Percentiles rank a stretch among this genome's conserved stretches.
Evolutionary conservation across 2,113 vertebrate species (phyloP).

Genomic region (Psittacula cyanocephala): DNA sequence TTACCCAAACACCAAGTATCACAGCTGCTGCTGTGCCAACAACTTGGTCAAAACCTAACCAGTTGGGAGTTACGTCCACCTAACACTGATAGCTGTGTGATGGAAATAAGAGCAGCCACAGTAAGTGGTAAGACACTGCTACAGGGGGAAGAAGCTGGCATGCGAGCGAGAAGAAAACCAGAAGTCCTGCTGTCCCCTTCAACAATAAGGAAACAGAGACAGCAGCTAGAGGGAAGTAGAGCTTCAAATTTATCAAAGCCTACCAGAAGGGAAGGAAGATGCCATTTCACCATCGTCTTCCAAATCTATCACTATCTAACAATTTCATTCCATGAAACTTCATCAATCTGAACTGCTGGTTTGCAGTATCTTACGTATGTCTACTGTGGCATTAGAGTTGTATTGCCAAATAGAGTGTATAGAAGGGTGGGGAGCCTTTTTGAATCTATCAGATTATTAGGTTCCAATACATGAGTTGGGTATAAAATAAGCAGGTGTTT

Average conservation of each 20-base stretch:
- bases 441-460: background rate
- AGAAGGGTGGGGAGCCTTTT: background rate
- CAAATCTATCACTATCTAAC: background rate
- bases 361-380: background rate
- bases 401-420: background rate
- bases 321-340: background rate
- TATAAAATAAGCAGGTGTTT: background rate
- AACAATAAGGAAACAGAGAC: background rate
- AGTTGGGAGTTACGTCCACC: background rate
- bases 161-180: background rate
- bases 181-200: background rate
- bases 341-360: background rate
- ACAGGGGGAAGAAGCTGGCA: background rate
- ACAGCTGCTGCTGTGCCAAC: background rate
- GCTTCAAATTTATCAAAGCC: constrained; percentile 32
- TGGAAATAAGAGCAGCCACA: background rate
- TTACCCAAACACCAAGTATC: background rate
- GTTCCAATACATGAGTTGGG: background rate
- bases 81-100: background rate
- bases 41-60: background rate
- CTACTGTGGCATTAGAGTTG: background rate
- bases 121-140: background rate
- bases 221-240: constrained; percentile 63
- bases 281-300: background rate
- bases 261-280: background rate